phyloP scores from a whole-genome alignment of 2,888 invertebrate species.

The Emmelina monodactyla region DNA sequence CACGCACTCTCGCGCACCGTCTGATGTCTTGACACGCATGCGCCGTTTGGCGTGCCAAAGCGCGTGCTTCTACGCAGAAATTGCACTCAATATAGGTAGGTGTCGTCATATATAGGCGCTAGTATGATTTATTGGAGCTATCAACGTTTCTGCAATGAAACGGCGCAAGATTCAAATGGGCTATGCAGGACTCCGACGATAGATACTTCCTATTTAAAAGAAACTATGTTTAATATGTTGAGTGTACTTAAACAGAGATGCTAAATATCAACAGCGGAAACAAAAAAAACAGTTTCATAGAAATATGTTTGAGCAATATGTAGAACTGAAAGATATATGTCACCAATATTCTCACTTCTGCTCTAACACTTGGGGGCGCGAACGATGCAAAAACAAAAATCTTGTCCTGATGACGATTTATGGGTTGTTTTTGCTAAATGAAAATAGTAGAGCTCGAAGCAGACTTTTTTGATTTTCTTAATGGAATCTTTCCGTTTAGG shows the following conservation, averaged over 20 bases:
- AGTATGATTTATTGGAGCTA: not conserved
- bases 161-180: too few relatives aligned
- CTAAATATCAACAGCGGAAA: too few relatives aligned
- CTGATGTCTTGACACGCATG: constrained; percentile 46
- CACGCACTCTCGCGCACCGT: constrained; percentile 56
- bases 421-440: constrained; percentile 67
- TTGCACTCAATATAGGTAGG: not conserved
- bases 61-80: constrained; percentile 32
- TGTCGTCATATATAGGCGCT: constrained; percentile 1
- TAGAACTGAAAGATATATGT: constrained; percentile 19
- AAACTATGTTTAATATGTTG: too few relatives aligned
- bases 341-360: constrained; percentile 20
- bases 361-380: constrained; percentile 45
- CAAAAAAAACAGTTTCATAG: too few relatives aligned
- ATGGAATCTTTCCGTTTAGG: constrained; percentile 62
- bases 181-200: too few relatives aligned
- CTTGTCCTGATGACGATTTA: constrained; percentile 68
- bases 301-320: too few relatives aligned
- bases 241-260: too few relatives aligned
- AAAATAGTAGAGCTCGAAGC: constrained; percentile 58
- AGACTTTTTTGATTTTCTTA: constrained; percentile 66
- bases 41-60: constrained; percentile 48
- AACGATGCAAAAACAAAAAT: constrained; percentile 63
- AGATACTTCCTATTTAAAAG: too few relatives aligned
- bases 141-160: too few relatives aligned